phyloP scores from a whole-genome alignment of 1,140 invertebrate genomes.

The Plectrocnemia conspersa region DNA sequence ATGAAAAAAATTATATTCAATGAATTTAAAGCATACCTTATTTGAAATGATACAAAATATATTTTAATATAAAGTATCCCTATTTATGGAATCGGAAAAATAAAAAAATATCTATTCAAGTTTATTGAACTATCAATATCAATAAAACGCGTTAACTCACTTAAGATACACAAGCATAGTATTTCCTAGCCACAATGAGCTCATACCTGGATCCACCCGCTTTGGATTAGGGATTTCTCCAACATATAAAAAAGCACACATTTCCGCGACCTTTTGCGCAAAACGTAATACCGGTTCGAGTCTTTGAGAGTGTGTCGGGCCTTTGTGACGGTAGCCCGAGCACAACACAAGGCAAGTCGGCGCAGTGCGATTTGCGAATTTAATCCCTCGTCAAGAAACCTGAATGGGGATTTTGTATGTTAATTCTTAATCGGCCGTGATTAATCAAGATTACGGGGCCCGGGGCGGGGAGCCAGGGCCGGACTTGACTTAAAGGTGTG shows the following conservation, averaged over 20 bases:
- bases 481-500: neutral
- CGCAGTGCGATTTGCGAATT: constrained; percentile 17
- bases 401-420: constrained; percentile 35
- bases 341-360: neutral
- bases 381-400: constrained; percentile 24
- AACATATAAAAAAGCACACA: neutral
- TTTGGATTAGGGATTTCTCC: neutral
- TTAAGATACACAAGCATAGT: no score
- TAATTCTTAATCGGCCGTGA: constrained; percentile 36
- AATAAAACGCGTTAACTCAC: no score
- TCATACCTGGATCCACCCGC: neutral
- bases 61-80: no score
- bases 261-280: constrained; percentile 3
- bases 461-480: neutral
- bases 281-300: constrained; percentile 6
- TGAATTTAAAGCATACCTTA: no score
- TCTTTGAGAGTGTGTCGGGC: no score
- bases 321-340: constrained; percentile 5
- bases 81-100: no score
- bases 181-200: no score
- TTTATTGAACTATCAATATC: no score
- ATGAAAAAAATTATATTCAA: no score
- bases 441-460: constrained; percentile 34
- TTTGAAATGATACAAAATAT: no score
- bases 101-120: no score